phyloP scores from a whole-genome alignment of 2,888 invertebrate species.

The Lymantria dispar region DNA sequence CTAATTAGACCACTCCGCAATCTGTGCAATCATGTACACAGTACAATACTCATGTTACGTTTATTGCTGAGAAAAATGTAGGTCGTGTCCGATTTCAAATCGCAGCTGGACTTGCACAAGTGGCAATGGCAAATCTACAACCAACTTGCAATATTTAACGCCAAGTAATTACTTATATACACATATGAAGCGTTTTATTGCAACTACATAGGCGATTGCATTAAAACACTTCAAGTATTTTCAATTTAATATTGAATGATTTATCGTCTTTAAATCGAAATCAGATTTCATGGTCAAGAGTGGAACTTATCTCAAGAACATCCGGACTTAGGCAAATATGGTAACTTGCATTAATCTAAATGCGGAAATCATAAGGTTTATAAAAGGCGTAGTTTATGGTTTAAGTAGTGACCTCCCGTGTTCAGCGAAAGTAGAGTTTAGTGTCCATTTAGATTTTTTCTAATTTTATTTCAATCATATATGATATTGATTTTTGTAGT shows the following conservation, averaged over 20 bases:
- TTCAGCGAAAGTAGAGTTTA: too few relatives aligned
- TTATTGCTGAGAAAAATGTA: slow-evolving; percentile 67
- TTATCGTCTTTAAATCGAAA: slow-evolving; percentile 29
- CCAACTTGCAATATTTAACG: slow-evolving; percentile 36
- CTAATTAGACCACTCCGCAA: too few relatives aligned
- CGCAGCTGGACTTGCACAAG: slow-evolving; percentile 60
- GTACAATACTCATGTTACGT: slow-evolving; percentile 61
- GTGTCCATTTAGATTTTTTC: too few relatives aligned
- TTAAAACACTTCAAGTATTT: slow-evolving; percentile 35
- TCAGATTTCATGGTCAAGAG: slow-evolving; percentile 30
- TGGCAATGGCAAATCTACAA: slow-evolving; percentile 36
- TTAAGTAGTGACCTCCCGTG: background rate
- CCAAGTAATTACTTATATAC: slow-evolving; percentile 17
- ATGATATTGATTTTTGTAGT: too few relatives aligned
- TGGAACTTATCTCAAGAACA: slow-evolving; percentile 21
- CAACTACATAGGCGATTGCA: slow-evolving; percentile 27
- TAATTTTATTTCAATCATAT: too few relatives aligned
- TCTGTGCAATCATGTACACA: slow-evolving; percentile 20
- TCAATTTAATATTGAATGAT: slow-evolving; percentile 32
- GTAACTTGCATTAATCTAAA: slow-evolving; percentile 13
- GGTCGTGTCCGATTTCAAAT: slow-evolving; percentile 71
- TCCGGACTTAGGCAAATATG: slow-evolving; percentile 17
- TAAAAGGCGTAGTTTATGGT: background rate
- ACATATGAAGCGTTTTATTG: slow-evolving; percentile 6
- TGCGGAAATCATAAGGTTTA: slow-evolving; percentile 15